Evolutionary conservation across 2,888 invertebrate species (phyloP), one percentile per base, ranked within the genome.

Genomic region (Idaea aversata): DNA sequence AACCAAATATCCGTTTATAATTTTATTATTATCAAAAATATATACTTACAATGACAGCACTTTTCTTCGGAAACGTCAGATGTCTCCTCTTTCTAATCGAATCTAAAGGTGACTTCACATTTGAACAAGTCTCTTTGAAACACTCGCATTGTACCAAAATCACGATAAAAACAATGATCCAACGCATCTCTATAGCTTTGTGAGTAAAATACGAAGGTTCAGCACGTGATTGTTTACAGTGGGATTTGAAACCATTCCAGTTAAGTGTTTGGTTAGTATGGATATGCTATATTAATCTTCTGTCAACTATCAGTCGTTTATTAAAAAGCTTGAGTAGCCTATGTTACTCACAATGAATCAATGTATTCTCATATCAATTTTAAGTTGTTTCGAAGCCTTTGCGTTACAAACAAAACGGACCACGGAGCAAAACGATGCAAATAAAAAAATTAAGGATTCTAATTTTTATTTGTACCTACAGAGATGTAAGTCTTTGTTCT

Each of bases 61-160:
- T 85, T 10, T 84, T 85, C 62, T 87, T 82, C 3, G 91, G 90
- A 73, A 91, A 93, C 0, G 83, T 83, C 65, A 93, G 67, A 76
- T 88, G 84, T 47, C 93, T 79, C 34, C 85, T 78, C 66, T 88
- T 91, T 57, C 93, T 82, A 25, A 88, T 72, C 0, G 75, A 72
- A 16, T 74, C 75, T 5, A 89, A 67, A 7, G 83, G 71, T 3
- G 82, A 81, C 68, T 84, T 92, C 25, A 85, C 81, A 80, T 89
- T 93, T 0, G 86, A 85, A 75, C 92, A 93, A 5, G 80, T 75
- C 64, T 75, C 67, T 7, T 67, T 64, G 7, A 72, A 65, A 67
- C 81, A 76, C 61, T 75, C 76, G 66, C 71, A 75, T 61, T 77
- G 67, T 7, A 78, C 61, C 10, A 80, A 61, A 16, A 77, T 57